Percentiles rank a stretch among this genome's conserved stretches.
Evolutionary conservation across 2,888 invertebrate genomes (phyloP).

Genomic region (Chrysolina oricalcia): DNA sequence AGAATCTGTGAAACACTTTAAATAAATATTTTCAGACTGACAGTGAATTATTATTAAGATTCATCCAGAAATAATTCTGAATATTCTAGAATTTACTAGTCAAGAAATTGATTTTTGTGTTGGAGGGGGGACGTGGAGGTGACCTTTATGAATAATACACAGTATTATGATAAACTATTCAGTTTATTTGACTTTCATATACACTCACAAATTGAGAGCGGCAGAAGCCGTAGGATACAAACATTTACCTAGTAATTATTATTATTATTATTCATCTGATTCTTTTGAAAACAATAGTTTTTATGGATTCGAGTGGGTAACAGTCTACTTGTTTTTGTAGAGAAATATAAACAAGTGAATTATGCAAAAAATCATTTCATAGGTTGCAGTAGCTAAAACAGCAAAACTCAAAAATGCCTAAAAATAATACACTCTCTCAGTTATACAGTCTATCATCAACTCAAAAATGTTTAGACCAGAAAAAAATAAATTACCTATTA

Average conservation of each 20-base stretch:
- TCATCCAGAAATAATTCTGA: too few species aligned
- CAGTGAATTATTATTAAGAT: too few species aligned
- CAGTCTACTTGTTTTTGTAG: not conserved
- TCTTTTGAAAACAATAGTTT: conserved; percentile 61
- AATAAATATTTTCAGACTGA: too few species aligned
- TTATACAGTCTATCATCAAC: conserved; percentile 65
- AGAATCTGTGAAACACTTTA: too few species aligned
- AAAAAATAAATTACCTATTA: conserved; percentile 67
- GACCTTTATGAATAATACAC: conserved; percentile 48
- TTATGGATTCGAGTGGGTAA: not conserved
- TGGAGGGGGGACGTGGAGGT: too few species aligned
- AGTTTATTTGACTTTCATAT: conserved; percentile 74
- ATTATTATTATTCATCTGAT: conserved; percentile 73
- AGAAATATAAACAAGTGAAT: too few species aligned
- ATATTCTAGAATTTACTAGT: too few species aligned
- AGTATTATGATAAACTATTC: conserved; percentile 72
- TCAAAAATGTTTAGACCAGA: conserved; percentile 69
- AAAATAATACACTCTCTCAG: conserved; percentile 63
- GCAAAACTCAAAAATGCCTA: conserved; percentile 34
- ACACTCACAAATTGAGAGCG: conserved; percentile 74
- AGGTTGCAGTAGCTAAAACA: conserved; percentile 27
- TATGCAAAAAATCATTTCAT: too few species aligned
- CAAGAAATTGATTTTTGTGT: too few species aligned
- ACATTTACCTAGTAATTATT: conserved; percentile 74
- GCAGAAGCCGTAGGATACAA: conserved; percentile 74